Percentiles rank a stretch among this genome's conserved stretches.
phyloP scores from a whole-genome alignment of 2,888 invertebrate species.

The Chymomyza caudatula region DNA sequence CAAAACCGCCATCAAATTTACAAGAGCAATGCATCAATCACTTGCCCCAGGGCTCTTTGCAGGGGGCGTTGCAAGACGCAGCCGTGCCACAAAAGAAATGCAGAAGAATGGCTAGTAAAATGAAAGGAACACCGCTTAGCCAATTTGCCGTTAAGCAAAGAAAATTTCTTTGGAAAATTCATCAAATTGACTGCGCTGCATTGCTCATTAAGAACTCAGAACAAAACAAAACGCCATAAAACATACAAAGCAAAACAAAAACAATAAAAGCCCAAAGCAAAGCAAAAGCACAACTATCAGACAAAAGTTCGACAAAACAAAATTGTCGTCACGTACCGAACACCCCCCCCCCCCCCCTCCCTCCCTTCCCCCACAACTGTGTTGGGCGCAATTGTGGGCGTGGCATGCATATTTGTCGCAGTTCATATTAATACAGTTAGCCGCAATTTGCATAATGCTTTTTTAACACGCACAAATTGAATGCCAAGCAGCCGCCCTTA shows the following conservation, averaged over 20 bases:
- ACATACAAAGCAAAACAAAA: not conserved
- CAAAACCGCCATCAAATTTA: constrained; percentile 59
- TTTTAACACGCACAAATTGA: constrained; percentile 1
- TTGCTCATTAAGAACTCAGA: constrained; percentile 50
- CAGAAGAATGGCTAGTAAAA: not conserved
- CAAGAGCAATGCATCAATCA: constrained; percentile 70
- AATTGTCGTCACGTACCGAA: not conserved
- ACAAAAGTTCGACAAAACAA: constrained; percentile 9
- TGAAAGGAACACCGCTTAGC: constrained; percentile 39
- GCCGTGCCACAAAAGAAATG: constrained; percentile 4
- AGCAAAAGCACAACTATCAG: constrained; percentile 6
- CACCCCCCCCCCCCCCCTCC: too few relatives aligned
- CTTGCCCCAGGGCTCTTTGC: constrained; percentile 23
- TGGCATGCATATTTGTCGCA: not conserved
- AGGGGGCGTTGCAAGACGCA: not conserved
- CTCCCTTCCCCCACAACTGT: too few relatives aligned
- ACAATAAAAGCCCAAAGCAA: not conserved
- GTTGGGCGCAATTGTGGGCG: not conserved
- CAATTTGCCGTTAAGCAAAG: constrained; percentile 62
- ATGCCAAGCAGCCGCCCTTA: not conserved
- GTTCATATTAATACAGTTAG: constrained; percentile 47
- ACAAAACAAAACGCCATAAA: not conserved
- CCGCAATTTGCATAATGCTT: constrained; percentile 57
- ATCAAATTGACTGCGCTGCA: constrained; percentile 64
- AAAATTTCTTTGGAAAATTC: constrained; percentile 53